A percentile compares a stretch with the other conserved stretches of the same genome.
Conservation (phyloP, 2,888 invertebrate genomes). For the Strigamia transsilvanica region DNA sequence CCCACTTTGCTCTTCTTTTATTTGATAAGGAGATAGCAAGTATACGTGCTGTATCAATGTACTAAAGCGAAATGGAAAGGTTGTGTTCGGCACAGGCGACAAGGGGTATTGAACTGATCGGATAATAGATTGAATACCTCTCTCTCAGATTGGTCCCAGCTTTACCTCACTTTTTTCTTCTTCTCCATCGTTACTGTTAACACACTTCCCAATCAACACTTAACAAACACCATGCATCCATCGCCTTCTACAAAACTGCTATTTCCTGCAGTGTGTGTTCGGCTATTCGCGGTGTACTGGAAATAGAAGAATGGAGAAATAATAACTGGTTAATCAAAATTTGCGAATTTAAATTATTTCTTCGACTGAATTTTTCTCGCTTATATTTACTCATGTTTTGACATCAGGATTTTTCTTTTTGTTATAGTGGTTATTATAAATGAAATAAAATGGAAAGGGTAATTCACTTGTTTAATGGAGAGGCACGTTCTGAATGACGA, state of each 20-base stretch:
- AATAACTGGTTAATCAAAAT: too few species aligned
- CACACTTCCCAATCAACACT: conserved; percentile 27
- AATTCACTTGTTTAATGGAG: background rate
- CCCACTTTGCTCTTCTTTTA: conserved; percentile 40
- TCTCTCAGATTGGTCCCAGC: conserved; percentile 14
- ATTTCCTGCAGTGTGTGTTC: background rate
- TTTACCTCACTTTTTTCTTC: conserved; percentile 15
- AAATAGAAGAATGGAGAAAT: too few species aligned
- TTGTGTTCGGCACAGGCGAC: conserved; percentile 31
- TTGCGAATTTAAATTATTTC: too few species aligned
- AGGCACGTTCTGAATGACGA: background rate
- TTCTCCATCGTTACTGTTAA: background rate
- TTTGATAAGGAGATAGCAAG: conserved; percentile 43
- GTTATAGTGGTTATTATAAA: too few species aligned
- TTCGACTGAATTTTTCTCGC: too few species aligned
- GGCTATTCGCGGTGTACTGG: background rate
- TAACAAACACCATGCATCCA: conserved; percentile 18
- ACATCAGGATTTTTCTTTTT: too few species aligned
- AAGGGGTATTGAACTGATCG: conserved; percentile 46
- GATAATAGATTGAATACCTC: conserved; percentile 42
- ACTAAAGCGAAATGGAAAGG: conserved; percentile 33
- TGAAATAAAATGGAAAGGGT: too few species aligned
- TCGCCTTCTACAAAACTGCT: background rate
- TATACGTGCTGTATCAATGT: conserved; percentile 43
- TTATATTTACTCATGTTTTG: too few species aligned